Conservation (phyloP, 1,140 invertebrate genomes). For the Onthophagus taurus region DNA sequence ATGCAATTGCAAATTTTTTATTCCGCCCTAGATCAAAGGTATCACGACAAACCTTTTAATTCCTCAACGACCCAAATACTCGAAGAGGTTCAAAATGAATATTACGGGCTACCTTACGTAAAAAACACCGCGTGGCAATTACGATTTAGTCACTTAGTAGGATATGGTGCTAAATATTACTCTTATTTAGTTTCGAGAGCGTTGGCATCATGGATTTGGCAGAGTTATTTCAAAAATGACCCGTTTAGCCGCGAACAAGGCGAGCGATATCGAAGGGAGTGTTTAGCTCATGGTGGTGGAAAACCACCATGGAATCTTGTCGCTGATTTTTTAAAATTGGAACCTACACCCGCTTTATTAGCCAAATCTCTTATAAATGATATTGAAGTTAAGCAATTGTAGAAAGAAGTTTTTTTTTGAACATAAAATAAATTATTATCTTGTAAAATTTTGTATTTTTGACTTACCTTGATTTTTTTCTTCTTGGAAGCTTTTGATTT, state of each 20-base stretch:
- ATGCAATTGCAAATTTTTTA: slow-evolving; percentile 88
- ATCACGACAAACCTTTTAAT: slow-evolving; percentile 57
- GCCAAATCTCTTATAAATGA: slow-evolving; percentile 48
- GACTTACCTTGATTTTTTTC: slow-evolving; percentile 46
- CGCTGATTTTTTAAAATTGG: slow-evolving; percentile 58
- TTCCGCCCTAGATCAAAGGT: slow-evolving; percentile 80
- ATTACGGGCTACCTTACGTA: slow-evolving; percentile 81
- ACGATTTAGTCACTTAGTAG: slow-evolving; percentile 91
- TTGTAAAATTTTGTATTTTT: too few relatives aligned
- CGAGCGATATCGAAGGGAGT: slow-evolving; percentile 63
- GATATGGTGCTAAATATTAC: slow-evolving; percentile 98
- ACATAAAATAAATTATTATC: too few relatives aligned
- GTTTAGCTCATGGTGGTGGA: slow-evolving; percentile 83
- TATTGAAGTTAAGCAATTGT: too few relatives aligned
- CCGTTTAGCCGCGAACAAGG: slow-evolving; percentile 72
- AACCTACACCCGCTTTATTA: slow-evolving; percentile 51
- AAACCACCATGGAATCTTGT: slow-evolving; percentile 65
- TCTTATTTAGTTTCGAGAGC: slow-evolving; percentile 92
- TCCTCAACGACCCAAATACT: slow-evolving; percentile 70
- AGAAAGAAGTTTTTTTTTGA: too few relatives aligned
- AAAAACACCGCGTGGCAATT: slow-evolving; percentile 91
- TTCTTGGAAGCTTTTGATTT: slow-evolving; percentile 41
- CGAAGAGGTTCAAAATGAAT: slow-evolving; percentile 66
- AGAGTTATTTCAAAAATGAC: slow-evolving; percentile 72
- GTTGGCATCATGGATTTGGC: slow-evolving; percentile 90